These are phyloP conservation scores for Cladopsammia gracilis DNA, from an alignment of 64 coral and sea anemone species.

Conservation along the genomic window DNA sequence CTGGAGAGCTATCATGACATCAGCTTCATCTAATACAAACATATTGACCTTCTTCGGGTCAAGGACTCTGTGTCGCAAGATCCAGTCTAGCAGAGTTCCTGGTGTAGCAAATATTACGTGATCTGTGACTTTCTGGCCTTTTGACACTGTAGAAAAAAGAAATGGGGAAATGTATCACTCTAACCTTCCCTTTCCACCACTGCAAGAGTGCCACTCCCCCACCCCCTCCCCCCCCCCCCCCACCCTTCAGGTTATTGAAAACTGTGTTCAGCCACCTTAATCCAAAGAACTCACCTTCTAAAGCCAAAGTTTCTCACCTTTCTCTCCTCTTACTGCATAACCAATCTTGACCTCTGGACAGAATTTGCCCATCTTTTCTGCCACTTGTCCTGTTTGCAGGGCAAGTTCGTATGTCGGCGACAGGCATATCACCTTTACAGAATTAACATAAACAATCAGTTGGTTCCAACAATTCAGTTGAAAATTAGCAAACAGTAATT, in stretches of 20 bases:
- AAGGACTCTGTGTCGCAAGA: constrained; percentile 56
- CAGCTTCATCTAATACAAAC: constrained; percentile 98
- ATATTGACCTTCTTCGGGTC: constrained; percentile 87
- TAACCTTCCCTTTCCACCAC: too few species aligned
- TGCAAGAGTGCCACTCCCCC: too few species aligned
- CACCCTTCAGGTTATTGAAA: too few species aligned
- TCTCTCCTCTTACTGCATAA: constrained; percentile 91
- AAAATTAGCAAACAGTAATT: too few species aligned
- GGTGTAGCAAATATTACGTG: constrained; percentile 96
- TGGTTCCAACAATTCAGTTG: not conserved
- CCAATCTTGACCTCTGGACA: constrained; percentile 92
- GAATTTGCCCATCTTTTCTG: constrained; percentile 94
- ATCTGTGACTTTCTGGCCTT: constrained; percentile 77
- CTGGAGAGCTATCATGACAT: constrained; percentile 94
- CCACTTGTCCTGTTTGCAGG: constrained; percentile 92
- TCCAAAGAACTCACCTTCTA: too few species aligned
- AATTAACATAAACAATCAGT: not conserved
- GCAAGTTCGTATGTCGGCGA: constrained; percentile 96
- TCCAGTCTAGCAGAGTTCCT: constrained; percentile 94
- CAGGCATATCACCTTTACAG: constrained; percentile 78
- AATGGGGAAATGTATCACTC: not conserved
- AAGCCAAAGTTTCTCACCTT: constrained; percentile 39
- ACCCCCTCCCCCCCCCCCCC: too few species aligned
- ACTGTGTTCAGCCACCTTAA: too few species aligned
- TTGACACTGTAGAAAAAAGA: constrained; percentile 49